Base-by-base conservation (phyloP, 1,140 invertebrate species). In the Riptortus pedestris region DNA sequence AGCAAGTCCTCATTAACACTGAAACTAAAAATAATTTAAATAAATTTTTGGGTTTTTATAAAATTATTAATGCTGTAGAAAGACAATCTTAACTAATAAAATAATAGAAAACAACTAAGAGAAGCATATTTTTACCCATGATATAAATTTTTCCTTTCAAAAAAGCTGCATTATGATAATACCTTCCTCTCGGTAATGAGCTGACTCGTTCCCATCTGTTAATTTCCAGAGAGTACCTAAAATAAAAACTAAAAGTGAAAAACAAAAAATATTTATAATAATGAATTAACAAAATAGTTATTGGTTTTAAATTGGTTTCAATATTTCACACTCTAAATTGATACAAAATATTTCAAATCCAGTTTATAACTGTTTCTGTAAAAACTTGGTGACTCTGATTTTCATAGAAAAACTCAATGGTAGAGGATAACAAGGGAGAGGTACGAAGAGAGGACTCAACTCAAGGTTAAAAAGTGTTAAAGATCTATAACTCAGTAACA, bases 161-260 rank as follows among this genome's bases (percentile, higher is more conserved):
- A 65, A 80, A 81, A 14, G 76, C 78, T 0, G 79, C 76, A 2
- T 78, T 77, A 68, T 83, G 82, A 68, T 82, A 78, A 68, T 82
- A 79, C 55, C 81, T 71, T 0, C 81, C 79, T 66, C 80, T 79
- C 0, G 81, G 82, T 28, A 83, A 72, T 59, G 80, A 78, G 2
- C 78, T 80, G 1, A 83, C 78, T 65, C 75, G 74, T 63, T 82
- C 78, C 81, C 82, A 83, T 16, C 69, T 70, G 66, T 83, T 82
- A 2, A 72, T 72, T 2, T 77, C 73, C 2, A 79, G 77, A 68
- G 78, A 73, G 67, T 79, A 83, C 65, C 79, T 77, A 14, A 38
- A 38, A 38, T 7, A 38, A 7, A 38, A 38, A 7, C 31, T 7
- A 7, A 7, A 14, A 7, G 14, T 38, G 31, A 38, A 38, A 38